Base-by-base conservation (phyloP, 1,140 invertebrate species). In the Aporrectodea caliginosa region DNA sequence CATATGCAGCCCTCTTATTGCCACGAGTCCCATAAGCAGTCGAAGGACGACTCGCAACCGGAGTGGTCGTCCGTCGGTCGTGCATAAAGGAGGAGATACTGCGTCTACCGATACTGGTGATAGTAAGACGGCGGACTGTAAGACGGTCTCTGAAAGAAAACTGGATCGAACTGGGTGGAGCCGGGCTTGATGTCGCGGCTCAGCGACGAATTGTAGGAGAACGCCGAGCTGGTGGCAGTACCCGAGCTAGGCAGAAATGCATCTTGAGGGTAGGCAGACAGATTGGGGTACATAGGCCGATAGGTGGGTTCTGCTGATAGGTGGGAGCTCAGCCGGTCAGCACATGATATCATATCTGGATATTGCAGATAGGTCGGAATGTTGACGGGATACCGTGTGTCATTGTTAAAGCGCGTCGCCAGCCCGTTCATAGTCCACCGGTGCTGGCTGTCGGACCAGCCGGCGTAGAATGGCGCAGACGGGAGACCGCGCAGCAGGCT, bases 381-480 rank as follows among this genome's bases (percentile, higher is more conserved):
- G 43, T 58, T 58, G 43, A 58, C 43, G 43, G 43, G 43, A 22
- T 58, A 58, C 43, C 43, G 43, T 22, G 43, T 12, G 6, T 58
- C 43, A 22, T 58, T 58, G 43, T 58, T 58, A 22, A 58, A 58
- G 43, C 43, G 43, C 43, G 43, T 22, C 43, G 43, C 43, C 43
- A 58, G 43, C 43, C 43, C 43, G 43, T 58, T 58, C 43, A 58
- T 58, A 58, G 43, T 58, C 43, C 43, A 58, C 43, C 43, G 43
- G 43, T 58, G 43, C 43, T 58, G 43, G 43, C 43, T 58, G 43
- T 58, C 43, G 6, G 43, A 58, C 43, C 43, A 58, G 6, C 43
- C 43, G 43, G 43, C 22, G 43, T 58, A 58, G 43, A 58, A 58
- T 22, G 43, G 43, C 6, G 43, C 43, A 22, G 43, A 58, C 43